Evolutionary conservation across 2,113 vertebrate species (phyloP).

Genomic region (Anhinga rufa): DNA sequence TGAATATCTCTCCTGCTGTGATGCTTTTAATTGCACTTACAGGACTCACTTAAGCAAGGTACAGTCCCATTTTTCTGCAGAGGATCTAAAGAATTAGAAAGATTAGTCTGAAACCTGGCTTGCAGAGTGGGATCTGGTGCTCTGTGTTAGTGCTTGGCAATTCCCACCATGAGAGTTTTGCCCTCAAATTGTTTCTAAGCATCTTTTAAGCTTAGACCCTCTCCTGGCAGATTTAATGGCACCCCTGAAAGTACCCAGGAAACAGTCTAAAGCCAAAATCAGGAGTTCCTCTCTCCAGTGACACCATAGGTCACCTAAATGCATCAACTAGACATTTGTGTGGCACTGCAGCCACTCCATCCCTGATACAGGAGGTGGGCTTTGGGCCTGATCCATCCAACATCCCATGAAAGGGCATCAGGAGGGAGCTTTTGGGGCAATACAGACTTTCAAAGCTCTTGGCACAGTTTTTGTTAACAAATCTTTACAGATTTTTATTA

Average conservation of each 20-base stretch:
- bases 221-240: neutral
- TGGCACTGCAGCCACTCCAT: neutral
- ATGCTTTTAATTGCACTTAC: neutral
- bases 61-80: neutral
- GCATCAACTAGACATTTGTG: neutral
- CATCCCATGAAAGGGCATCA: neutral
- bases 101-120: neutral
- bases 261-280: neutral
- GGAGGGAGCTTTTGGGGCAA: neutral
- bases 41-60: neutral
- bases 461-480: neutral
- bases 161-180: neutral
- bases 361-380: rapidly evolving
- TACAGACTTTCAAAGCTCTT: neutral
- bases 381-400: neutral
- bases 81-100: neutral
- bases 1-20: neutral
- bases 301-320: rapidly evolving
- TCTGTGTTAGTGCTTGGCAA: neutral
- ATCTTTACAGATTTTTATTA: neutral
- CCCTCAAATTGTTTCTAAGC: neutral
- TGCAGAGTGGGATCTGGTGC: neutral
- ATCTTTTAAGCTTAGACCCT: neutral
- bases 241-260: neutral
- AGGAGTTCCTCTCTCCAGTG: neutral